Base-by-base conservation (phyloP, 1,140 invertebrate species). In the Acromyrmex heyeri region DNA sequence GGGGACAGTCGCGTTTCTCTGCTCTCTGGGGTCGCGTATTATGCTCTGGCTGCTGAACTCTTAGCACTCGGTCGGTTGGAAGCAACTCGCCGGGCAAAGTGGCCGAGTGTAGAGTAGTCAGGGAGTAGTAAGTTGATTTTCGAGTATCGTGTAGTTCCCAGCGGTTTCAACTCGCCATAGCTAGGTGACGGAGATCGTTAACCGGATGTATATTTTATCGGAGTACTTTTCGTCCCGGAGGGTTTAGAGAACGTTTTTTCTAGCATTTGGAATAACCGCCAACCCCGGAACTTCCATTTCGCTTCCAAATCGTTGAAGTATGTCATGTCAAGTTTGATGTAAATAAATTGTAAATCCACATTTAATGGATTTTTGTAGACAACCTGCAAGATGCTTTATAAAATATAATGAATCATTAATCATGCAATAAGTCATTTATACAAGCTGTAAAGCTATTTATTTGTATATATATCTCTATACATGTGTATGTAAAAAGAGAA, bases 101-200 rank as follows among this genome's bases (percentile, higher is more conserved):
- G 30, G 48, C 59, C 82, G 50, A 61, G 48, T 38, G 21, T 59
- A 38, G 18, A 72, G 48, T 59, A 64, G 59, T 76, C 70, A 48
- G 53, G 24, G n/a, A 38, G 61, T 62, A 21, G 64, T 86, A 86
- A 86, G 87, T 88, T 88, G 75, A 89, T 88, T 88, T 88, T 67
- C 75, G 7, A 75, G 55, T 89, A 89, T 89, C 67, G 12, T 44
- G 57, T 3, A 44, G 21, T 38, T 78, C 44, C 24, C 16, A 64
- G 50, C 2, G 61, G 27, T 65, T 64, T 27, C 61, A 34, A 69
- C 16, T 86, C 53, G 38, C 21, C 59, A 24, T 59, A 53, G 61
- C 50, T 21, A 38, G 62, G 21, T 27, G 53, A 85, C 38, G 65
- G 21, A 50, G 64, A 81, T 81, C 55, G 34, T 81, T 64, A 62